Evolutionary conservation across 2,888 invertebrate genomes (phyloP).

Genomic region (Meta bourneti): DNA sequence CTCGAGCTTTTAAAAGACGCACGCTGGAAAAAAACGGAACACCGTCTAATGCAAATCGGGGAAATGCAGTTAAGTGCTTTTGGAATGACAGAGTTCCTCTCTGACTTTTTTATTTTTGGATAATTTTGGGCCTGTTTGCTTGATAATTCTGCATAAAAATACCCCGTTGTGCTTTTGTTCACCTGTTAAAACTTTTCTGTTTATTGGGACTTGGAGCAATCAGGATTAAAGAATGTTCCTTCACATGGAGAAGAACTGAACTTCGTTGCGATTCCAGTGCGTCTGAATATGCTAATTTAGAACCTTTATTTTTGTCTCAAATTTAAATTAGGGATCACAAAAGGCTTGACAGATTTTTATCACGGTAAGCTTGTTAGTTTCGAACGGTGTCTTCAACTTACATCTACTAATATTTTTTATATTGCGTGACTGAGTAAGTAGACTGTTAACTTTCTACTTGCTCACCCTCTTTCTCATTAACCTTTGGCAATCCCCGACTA

Average conservation of each 20-base stretch:
- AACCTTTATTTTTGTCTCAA: not conserved
- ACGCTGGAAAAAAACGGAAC: not conserved
- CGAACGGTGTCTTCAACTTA: too few relatives aligned
- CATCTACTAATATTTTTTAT: too few relatives aligned
- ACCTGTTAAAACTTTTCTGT: not conserved
- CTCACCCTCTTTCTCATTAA: too few relatives aligned
- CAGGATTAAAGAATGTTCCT: not conserved
- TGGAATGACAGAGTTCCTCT: not conserved
- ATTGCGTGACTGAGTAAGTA: too few relatives aligned
- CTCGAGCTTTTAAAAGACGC: slow-evolving; percentile 23
- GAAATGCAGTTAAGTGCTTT: slow-evolving; percentile 40
- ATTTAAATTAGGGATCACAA: too few relatives aligned
- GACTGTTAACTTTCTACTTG: too few relatives aligned
- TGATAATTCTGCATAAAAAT: not conserved
- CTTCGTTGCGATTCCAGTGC: not conserved
- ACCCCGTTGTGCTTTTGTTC: not conserved
- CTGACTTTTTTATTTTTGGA: not conserved
- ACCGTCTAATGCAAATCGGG: slow-evolving; percentile 19
- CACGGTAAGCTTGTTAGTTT: too few relatives aligned
- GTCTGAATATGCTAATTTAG: not conserved
- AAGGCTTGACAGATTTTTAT: too few relatives aligned
- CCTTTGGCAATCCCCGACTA: too few relatives aligned
- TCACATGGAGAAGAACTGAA: not conserved
- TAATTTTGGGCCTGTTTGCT: not conserved
- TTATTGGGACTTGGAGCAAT: not conserved